Conservation (phyloP, 2,888 invertebrate species). For the Thecocarcelia acutangulata region DNA sequence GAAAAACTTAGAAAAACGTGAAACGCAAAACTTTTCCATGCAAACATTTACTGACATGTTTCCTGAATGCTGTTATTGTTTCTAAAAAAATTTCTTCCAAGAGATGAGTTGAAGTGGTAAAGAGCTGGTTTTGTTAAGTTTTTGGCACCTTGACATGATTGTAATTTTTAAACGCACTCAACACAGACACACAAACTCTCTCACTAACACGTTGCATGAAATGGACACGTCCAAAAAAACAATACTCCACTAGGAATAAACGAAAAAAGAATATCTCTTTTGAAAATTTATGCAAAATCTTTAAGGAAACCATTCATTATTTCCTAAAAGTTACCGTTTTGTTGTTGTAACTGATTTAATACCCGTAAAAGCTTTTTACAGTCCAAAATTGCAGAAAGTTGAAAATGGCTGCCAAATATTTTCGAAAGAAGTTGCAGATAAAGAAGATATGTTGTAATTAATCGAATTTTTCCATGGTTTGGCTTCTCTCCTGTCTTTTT, state of each 20-base stretch:
- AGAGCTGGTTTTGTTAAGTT: slow-evolving; percentile 58
- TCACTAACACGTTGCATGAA: slow-evolving; percentile 4
- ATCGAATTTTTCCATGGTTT: slow-evolving; percentile 34
- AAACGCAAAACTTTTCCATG: slow-evolving; percentile 64
- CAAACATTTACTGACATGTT: slow-evolving; percentile 68
- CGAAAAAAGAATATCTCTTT: slow-evolving; percentile 31
- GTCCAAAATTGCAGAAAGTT: slow-evolving; percentile 7
- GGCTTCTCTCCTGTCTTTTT: background rate
- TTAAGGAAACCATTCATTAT: slow-evolving; percentile 51
- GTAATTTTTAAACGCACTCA: slow-evolving; percentile 57
- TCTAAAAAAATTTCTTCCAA: slow-evolving; percentile 10
- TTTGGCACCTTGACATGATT: slow-evolving; percentile 70
- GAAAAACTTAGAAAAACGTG: slow-evolving; percentile 47
- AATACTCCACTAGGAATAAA: slow-evolving; percentile 19
- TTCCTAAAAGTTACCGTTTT: slow-evolving; percentile 36
- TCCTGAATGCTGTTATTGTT: slow-evolving; percentile 49
- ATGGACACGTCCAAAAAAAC: slow-evolving; percentile 43
- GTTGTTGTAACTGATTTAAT: slow-evolving; percentile 15
- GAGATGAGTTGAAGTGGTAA: slow-evolving; percentile 50
- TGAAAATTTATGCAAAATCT: slow-evolving; percentile 48
- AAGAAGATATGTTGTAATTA: slow-evolving; percentile 55
- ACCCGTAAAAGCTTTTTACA: slow-evolving; percentile 38
- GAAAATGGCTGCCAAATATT: slow-evolving; percentile 59
- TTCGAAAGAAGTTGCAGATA: slow-evolving; percentile 47
- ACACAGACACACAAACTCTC: slow-evolving; percentile 9